Base-by-base conservation (phyloP, 2,888 invertebrate genomes). In the Epsilonema sp. region DNA sequence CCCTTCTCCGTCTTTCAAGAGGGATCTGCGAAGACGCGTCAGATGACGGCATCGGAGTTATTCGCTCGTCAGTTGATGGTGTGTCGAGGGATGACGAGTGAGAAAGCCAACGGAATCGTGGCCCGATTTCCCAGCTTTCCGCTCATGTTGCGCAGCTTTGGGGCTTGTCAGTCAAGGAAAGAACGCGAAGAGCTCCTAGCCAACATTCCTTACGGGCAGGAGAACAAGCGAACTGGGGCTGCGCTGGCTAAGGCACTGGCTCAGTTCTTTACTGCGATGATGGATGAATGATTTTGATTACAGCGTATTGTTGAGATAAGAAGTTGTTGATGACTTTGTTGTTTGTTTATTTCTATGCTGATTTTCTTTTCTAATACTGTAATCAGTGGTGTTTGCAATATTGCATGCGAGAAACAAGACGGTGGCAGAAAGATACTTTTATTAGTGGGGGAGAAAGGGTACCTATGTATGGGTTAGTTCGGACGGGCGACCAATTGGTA, bases 21-120 rank as follows among this genome's bases (percentile, higher is more conserved):
- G 22, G n/a, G 5, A 11, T 5, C 39, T 20, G 39, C 22, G 16
- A 39, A 39, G 22, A 39, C 39, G n/a, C 39, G 39, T 11, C 39
- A 5, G n/a, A 5, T 39, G 39, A 19, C 39, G 20, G 39, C 21
- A 8, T 11, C 16, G n/a, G 39, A 39, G 39, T 20, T 39, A 11
- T 39, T 39, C 8, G 39, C 21, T 11, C 39, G 39, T n/a, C 39
- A 39, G 39, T 21, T 39, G 22, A 39, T 39, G 39, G 39, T 39
- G 39, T 5, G 5, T 11, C 39, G 16, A 8, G 16, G 39, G 8
- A 39, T 39, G 39, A 39, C 39, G 5, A 20, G 20, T 5, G 39
- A 39, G 5, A 39, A 39, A 39, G 39, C 39, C 39, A 39, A 39
- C n/a, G 39, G 8, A 5, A 39, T 39, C 39, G 21, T 20, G 8